These are phyloP conservation scores for Ginglymostoma cirratum DNA, from an alignment of 2,113 vertebrate species.

Conservation along the genomic window DNA sequence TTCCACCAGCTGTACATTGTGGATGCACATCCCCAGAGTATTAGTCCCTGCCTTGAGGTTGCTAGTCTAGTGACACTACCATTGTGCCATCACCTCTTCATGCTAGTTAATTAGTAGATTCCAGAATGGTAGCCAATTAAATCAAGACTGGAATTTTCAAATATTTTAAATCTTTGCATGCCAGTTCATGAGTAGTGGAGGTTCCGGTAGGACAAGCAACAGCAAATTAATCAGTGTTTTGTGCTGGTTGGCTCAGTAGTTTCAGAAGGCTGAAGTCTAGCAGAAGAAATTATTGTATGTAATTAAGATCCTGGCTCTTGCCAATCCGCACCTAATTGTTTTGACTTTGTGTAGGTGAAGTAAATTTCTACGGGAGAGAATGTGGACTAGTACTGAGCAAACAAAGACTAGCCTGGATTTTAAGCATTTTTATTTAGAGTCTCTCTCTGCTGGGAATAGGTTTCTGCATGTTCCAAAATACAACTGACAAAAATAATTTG, in stretches of 20 bases:
- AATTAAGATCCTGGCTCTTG: neutral
- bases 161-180: neutral
- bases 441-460: neutral
- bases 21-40: too few relatives aligned
- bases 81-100: too few relatives aligned
- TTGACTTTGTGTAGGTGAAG: neutral
- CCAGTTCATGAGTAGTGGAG: neutral
- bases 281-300: neutral
- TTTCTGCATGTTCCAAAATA: neutral
- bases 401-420: neutral
- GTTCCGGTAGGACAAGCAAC: neutral
- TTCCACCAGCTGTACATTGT: too few relatives aligned
- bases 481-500: neutral
- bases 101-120: neutral
- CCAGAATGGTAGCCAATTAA: neutral
- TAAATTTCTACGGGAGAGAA: neutral
- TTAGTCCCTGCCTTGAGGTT: too few relatives aligned
- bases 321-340: neutral
- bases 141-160: neutral
- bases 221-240: neutral
- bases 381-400: too few relatives aligned
- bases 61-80: too few relatives aligned
- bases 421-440: neutral
- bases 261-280: neutral
- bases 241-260: neutral